These are phyloP conservation scores for Rutpela maculata DNA, from an alignment of 2,888 invertebrate genomes.

Conservation along the genomic window DNA sequence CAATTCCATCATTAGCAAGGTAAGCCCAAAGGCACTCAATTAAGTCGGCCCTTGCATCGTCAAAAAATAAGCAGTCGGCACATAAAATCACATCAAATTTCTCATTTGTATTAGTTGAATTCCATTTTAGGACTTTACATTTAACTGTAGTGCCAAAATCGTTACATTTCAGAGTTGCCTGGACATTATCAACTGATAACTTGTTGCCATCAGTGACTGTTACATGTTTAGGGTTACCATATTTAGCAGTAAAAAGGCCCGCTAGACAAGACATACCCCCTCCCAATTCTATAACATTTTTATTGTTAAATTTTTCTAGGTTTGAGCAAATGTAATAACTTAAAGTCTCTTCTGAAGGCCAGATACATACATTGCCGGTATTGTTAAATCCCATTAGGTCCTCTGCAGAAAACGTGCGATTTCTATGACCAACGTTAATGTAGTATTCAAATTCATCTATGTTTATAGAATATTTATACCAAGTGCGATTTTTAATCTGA, in stretches of 20 bases:
- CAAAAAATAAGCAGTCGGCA: slow-evolving; percentile 88
- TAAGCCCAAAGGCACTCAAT: slow-evolving; percentile 82
- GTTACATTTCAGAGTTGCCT: slow-evolving; percentile 81
- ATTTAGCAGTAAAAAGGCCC: slow-evolving; percentile 83
- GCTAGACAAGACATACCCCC: slow-evolving; percentile 91
- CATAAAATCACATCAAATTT: slow-evolving; percentile 84
- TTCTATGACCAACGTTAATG: slow-evolving; percentile 78
- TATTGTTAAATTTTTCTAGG: slow-evolving; percentile 79
- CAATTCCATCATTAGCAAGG: slow-evolving; percentile 79
- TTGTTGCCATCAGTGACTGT: slow-evolving; percentile 88
- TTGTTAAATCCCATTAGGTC: slow-evolving; percentile 89
- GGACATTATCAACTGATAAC: slow-evolving; percentile 84
- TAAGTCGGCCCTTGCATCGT: slow-evolving; percentile 81
- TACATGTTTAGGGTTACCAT: slow-evolving; percentile 79
- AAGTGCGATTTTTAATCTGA: slow-evolving; percentile 75
- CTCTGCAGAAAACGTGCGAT: slow-evolving; percentile 80
- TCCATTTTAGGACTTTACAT: slow-evolving; percentile 78
- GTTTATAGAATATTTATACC: slow-evolving; percentile 79
- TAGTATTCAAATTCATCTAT: slow-evolving; percentile 75
- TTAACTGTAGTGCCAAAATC: slow-evolving; percentile 76
- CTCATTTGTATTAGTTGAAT: slow-evolving; percentile 66
- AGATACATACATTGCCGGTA: slow-evolving; percentile 87
- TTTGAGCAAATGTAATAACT: slow-evolving; percentile 82
- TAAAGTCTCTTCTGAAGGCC: slow-evolving; percentile 87
- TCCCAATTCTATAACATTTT: slow-evolving; percentile 85